phyloP scores from a whole-genome alignment of 1,140 invertebrate genomes.

The Zelostemma sp. region DNA sequence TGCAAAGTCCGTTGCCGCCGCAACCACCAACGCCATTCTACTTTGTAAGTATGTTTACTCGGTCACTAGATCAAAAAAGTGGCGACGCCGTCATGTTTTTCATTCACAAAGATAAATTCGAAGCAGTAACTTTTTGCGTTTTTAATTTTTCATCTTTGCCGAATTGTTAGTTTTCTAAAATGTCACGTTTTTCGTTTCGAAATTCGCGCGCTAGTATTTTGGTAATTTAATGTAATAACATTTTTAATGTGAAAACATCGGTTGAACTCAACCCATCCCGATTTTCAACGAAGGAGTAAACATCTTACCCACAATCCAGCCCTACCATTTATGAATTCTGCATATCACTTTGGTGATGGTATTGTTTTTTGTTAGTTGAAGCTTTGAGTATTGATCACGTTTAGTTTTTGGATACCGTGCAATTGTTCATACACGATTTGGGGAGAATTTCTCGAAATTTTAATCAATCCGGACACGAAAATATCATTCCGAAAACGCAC shows the following conservation, averaged over 20 bases:
- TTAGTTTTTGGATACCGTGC: neutral
- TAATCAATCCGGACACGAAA: too few relatives aligned
- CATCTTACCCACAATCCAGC: slow-evolving; percentile 4
- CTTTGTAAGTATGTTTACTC: slow-evolving; percentile 63
- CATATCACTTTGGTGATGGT: slow-evolving; percentile 16
- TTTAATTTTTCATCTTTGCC: too few relatives aligned
- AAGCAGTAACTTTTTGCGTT: too few relatives aligned
- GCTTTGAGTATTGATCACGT: slow-evolving; percentile 23
- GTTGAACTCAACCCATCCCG: slow-evolving; percentile 36
- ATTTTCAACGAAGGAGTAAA: slow-evolving; percentile 8
- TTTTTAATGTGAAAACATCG: neutral
- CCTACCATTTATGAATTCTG: slow-evolving; percentile 3
- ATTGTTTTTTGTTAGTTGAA: slow-evolving; percentile 22
- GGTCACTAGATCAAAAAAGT: slow-evolving; percentile 10
- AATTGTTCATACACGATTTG: slow-evolving; percentile 1
- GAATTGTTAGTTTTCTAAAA: slow-evolving; percentile 1
- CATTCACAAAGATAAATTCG: too few relatives aligned
- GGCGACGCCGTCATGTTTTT: neutral
- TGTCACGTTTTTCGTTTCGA: slow-evolving; percentile 5
- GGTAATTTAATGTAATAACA: too few relatives aligned
- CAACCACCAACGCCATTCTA: slow-evolving; percentile 63
- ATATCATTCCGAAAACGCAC: too few relatives aligned
- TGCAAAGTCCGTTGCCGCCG: slow-evolving; percentile 40
- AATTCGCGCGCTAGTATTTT: too few relatives aligned
- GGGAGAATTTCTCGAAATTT: too few relatives aligned